Evolutionary conservation across 1,140 invertebrate species (phyloP).

Genomic region (Drosophila seguyi): DNA sequence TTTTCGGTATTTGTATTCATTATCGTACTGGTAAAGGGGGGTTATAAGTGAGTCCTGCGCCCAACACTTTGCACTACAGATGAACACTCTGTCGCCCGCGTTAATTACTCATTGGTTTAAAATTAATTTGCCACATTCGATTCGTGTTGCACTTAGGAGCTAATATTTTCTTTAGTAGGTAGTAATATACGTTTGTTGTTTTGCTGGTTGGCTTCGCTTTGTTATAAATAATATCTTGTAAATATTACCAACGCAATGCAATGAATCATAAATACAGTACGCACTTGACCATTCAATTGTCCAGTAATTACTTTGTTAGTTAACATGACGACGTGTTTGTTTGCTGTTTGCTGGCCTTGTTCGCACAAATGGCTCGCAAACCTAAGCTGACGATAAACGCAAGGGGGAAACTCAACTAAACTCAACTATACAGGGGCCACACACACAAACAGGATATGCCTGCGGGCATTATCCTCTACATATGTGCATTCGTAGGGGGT

Average conservation of each 20-base stretch:
- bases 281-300: slow-evolving; percentile 63
- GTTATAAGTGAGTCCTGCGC: slow-evolving; percentile 21
- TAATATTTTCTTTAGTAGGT: slow-evolving; percentile 52
- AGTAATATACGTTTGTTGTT: slow-evolving; percentile 24
- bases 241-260: slow-evolving; percentile 76
- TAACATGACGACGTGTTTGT: slow-evolving; percentile 83
- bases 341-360: slow-evolving; percentile 63
- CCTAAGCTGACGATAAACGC: slow-evolving; percentile 52
- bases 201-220: slow-evolving; percentile 31
- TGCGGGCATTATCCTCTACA: slow-evolving; percentile 4
- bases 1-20: slow-evolving; percentile 43
- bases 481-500: slow-evolving; percentile 39
- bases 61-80: slow-evolving; percentile 65
- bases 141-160: slow-evolving; percentile 60
- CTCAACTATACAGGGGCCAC: slow-evolving; percentile 67
- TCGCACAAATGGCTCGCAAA: slow-evolving; percentile 65
- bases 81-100: slow-evolving; percentile 46
- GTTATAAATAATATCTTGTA: slow-evolving; percentile 74
- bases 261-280: slow-evolving; percentile 70
- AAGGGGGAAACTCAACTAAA: slow-evolving; percentile 46
- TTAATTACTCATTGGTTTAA: slow-evolving; percentile 59
- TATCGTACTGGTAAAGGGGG: slow-evolving; percentile 40
- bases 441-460: slow-evolving; percentile 45
- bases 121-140: slow-evolving; percentile 77
- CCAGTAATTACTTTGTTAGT: slow-evolving; percentile 73